Evolutionary conservation across 2,113 vertebrate species (phyloP).

Genomic region (Callithrix jacchus): DNA sequence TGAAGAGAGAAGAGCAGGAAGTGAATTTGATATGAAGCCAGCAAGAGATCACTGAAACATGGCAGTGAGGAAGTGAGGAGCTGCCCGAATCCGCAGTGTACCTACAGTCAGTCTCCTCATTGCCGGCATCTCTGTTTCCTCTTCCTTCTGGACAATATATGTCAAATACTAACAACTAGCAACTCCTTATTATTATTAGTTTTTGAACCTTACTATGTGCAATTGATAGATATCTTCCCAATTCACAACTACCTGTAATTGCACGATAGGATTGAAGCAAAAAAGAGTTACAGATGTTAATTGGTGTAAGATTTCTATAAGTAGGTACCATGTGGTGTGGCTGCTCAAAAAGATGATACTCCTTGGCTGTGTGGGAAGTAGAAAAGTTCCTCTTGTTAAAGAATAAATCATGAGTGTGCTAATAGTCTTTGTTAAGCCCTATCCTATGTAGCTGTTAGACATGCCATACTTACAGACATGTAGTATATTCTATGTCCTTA

Average conservation of each 20-base stretch:
- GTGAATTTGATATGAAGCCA: neutral
- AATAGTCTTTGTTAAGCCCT: too few relatives aligned
- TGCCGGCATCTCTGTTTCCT: neutral
- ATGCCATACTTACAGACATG: too few relatives aligned
- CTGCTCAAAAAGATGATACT: neutral
- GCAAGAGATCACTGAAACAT: rapidly evolving
- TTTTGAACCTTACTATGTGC: neutral
- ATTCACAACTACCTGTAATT: neutral
- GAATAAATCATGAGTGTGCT: too few relatives aligned
- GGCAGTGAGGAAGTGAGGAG: neutral
- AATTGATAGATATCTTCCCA: neutral
- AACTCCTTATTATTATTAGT: neutral
- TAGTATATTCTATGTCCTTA: too few relatives aligned
- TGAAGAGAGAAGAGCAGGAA: neutral
- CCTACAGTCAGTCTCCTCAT: rapidly evolving
- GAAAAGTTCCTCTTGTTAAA: too few relatives aligned
- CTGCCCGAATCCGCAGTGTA: rapidly evolving
- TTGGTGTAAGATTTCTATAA: neutral
- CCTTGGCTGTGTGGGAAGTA: too few relatives aligned
- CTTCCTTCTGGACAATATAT: neutral
- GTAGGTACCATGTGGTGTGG: too few relatives aligned
- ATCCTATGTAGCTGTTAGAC: too few relatives aligned
- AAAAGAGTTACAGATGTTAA: neutral
- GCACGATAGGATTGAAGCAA: neutral
- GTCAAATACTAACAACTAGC: neutral